Conservation (phyloP, 2,888 invertebrate genomes). For the Calameuta idolon region DNA sequence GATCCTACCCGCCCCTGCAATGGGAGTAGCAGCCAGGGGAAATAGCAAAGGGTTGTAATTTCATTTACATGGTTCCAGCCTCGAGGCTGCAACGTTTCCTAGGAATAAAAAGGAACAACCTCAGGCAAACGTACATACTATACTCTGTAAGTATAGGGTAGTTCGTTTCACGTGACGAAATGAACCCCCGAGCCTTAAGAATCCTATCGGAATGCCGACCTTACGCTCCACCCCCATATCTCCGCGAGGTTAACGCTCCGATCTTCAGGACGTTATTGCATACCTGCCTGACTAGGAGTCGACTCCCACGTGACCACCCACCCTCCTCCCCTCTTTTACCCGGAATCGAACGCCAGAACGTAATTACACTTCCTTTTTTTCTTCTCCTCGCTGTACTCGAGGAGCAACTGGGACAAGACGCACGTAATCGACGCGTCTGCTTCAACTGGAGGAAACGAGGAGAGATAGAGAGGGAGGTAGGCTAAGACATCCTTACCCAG, state of each 20-base stretch:
- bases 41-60: not conserved
- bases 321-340: not conserved
- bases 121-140: not conserved
- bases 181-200: slow-evolving; percentile 21
- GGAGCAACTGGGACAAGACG: not conserved
- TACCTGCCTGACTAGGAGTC: slow-evolving; percentile 11
- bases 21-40: not conserved
- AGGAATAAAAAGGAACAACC: not conserved
- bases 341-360: not conserved
- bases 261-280: slow-evolving; percentile 37
- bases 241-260: slow-evolving; percentile 30
- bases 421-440: not conserved
- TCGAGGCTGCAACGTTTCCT: not conserved
- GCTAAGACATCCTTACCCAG: not conserved
- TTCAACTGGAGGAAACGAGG: not conserved
- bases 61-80: not conserved
- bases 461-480: not conserved
- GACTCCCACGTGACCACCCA: not conserved
- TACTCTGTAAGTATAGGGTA: not conserved
- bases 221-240: slow-evolving; percentile 16
- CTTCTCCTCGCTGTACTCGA: not conserved
- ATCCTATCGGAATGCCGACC: slow-evolving; percentile 46
- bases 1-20: not conserved
- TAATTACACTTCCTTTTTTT: not conserved
- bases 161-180: slow-evolving; percentile 12